Conservation (phyloP, 1,140 invertebrate species). For the Hylyphantes graminicola region DNA sequence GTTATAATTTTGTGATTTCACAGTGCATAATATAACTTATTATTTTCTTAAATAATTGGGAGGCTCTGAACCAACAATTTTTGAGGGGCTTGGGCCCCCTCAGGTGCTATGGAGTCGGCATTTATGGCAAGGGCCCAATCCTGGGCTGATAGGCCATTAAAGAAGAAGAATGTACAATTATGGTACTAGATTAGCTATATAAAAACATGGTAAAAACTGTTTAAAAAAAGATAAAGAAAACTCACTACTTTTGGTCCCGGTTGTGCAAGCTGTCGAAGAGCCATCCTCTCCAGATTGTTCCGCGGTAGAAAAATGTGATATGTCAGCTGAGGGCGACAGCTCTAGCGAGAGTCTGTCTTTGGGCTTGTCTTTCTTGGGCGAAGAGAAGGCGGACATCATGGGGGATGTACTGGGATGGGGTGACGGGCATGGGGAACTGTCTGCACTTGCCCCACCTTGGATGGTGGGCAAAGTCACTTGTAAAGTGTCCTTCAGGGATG, state of each 20-base stretch:
- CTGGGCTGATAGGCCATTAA: too few relatives aligned
- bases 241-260: slow-evolving; percentile 57
- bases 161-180: too few relatives aligned
- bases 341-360: slow-evolving; percentile 25
- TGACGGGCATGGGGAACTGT: slow-evolving; percentile 60
- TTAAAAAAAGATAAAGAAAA: slow-evolving; percentile 5
- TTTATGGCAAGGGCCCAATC: too few relatives aligned
- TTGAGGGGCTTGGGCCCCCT: too few relatives aligned
- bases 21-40: too few relatives aligned
- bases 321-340: slow-evolving; percentile 32
- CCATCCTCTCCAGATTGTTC: slow-evolving; percentile 7
- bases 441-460: slow-evolving; percentile 60
- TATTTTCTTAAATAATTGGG: too few relatives aligned
- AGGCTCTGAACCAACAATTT: too few relatives aligned
- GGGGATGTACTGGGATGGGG: slow-evolving; percentile 43
- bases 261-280: slow-evolving; percentile 12
- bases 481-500: slow-evolving; percentile 57
- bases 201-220: slow-evolving; percentile 1
- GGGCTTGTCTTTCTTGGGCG: slow-evolving; percentile 40
- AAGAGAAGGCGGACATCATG: slow-evolving; percentile 39
- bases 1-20: too few relatives aligned
- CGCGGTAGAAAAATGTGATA: slow-evolving; percentile 32
- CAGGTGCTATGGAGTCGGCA: too few relatives aligned
- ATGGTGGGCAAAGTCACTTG: slow-evolving; percentile 61
- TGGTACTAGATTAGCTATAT: too few relatives aligned